Percentiles rank a stretch among this genome's conserved stretches.
These are phyloP conservation scores for Oscheius sp. DNA, from an alignment of 2,888 invertebrate species.

Conservation along the genomic window DNA sequence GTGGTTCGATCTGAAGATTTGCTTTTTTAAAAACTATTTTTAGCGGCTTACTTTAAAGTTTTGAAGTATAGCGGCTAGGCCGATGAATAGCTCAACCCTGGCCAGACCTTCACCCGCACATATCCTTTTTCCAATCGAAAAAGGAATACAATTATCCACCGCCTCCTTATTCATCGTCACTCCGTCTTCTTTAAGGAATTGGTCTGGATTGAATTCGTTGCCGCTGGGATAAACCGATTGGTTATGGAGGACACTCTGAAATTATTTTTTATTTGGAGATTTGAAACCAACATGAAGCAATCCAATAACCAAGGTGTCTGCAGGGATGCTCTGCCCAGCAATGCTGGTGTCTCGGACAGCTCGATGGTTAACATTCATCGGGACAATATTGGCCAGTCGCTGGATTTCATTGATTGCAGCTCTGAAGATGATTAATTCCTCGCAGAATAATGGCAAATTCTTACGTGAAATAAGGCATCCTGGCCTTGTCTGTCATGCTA, in stretches of 20 bases:
- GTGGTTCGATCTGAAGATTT: conserved; percentile 27
- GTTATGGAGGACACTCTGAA: conserved; percentile 42
- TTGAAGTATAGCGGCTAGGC: conserved; percentile 32
- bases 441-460: not conserved
- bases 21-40: not conserved
- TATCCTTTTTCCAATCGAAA: conserved; percentile 48
- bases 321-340: conserved; percentile 29
- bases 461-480: conserved; percentile 41
- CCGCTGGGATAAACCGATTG: conserved; percentile 41
- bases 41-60: conserved; percentile 9
- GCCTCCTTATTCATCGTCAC: conserved; percentile 43
- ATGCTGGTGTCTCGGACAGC: conserved; percentile 25
- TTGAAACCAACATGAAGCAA: conserved; percentile 15
- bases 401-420: conserved; percentile 42
- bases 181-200: conserved; percentile 50
- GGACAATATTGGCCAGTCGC: conserved; percentile 42
- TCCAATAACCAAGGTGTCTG: conserved; percentile 29
- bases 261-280: not conserved
- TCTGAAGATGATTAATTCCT: conserved; percentile 17
- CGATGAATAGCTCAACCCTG: conserved; percentile 48
- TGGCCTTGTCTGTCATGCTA: conserved; percentile 39
- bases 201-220: conserved; percentile 44
- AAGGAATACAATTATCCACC: conserved; percentile 44
- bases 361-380: conserved; percentile 33
- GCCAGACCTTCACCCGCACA: conserved; percentile 57